Base-by-base conservation (phyloP, 2,888 invertebrate species). In the Plagodis dolabraria region DNA sequence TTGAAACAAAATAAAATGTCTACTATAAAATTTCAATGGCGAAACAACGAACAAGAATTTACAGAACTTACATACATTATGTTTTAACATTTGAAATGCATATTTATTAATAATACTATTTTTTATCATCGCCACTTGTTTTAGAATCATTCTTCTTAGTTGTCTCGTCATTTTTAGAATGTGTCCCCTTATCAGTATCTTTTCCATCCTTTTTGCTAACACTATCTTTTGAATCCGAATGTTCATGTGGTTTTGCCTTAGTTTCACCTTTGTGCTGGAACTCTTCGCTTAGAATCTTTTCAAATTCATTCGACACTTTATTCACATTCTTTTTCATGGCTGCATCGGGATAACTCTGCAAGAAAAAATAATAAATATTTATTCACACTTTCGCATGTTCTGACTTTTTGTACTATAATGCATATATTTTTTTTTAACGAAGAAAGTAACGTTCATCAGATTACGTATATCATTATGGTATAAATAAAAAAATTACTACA, bases 301-400 rank as follows among this genome's bases (percentile, higher is more conserved):
- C 93, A 62, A 93, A 93, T 55, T 92, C 92, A 22, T 81, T 72
- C 6, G 92, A 85, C n/a, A 92, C 75, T 83, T 89, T 93, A 67
- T 85, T 87, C 0, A 92, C 80, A 71, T 87, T 89, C 67, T 85
- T 89, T 70, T 92, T 93, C 90, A 93, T 90, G 2, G 71, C 67
- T 10, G 82, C 51, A 70, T 93, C 93, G 40, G 92, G 92, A 73
- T 86, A 89, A 46, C 78, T 87, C 93, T 93, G 74, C 33, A 84
- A 82, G 11, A 4, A 22, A 22, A 22, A 4, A 22, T 22, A 22
- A 2, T 22, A 22, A 22, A 22, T 22, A 22, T 22, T 22, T 22
- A 22, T 22, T 1, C 22, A 22, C 22, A 22, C 22, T 22, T 22
- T 22, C 22, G 22, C 22, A 22, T 22, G 22, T 22, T 22, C 22